phyloP scores from a whole-genome alignment of 2,113 vertebrate species.

The Xenopus tropicalis region DNA sequence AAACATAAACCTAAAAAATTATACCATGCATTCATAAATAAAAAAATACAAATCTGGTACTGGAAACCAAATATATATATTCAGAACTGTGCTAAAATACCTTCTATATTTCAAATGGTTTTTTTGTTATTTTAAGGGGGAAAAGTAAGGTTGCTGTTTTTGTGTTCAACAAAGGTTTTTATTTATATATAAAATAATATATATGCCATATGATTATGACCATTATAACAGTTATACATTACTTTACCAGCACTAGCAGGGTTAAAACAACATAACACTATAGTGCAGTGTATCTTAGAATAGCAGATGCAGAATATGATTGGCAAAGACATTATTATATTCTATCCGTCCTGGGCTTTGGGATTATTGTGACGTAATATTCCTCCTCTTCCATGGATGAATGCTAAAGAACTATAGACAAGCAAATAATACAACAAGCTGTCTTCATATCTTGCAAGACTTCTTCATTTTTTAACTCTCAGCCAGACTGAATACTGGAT shows the following conservation, averaged over 20 bases:
- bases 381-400: constrained; percentile 85
- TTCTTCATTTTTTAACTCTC: constrained; percentile 55
- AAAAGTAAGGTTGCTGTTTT: no score
- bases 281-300: constrained; percentile 68
- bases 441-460: constrained; percentile 79
- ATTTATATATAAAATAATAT: no score
- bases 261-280: constrained; percentile 50
- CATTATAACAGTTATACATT: no score
- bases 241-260: neutral
- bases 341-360: constrained; percentile 72
- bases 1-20: no score
- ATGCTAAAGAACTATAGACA: constrained; percentile 86
- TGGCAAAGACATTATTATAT: constrained; percentile 80
- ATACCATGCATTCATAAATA: no score
- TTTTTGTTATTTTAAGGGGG: no score
- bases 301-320: constrained; percentile 71
- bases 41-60: no score
- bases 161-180: no score
- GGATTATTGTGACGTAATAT: constrained; percentile 96
- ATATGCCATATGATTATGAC: no score
- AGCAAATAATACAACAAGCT: constrained; percentile 89
- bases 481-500: constrained; percentile 50
- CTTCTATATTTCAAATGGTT: no score
- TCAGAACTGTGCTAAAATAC: no score
- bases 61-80: no score